Base-by-base conservation (phyloP, 2,113 vertebrate species). In the Bos javanicus region DNA sequence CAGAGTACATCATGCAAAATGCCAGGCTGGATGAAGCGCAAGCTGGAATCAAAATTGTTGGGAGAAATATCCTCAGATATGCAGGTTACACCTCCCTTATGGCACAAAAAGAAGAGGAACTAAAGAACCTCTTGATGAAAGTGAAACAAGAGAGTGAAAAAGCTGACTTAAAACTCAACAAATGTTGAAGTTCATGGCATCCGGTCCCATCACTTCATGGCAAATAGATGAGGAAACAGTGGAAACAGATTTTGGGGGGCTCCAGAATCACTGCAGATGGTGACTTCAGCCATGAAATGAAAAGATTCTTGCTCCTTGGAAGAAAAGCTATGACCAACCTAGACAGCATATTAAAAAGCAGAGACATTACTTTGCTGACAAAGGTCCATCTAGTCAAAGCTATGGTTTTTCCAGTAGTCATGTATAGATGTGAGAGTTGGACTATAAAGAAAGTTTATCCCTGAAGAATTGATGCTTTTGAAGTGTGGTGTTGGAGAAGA, bases 1-100 rank as follows among this genome's bases (percentile, higher is more conserved):
- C n/a, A 71, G n/a, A 36, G 64, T 36, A 71, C n/a, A 71, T 36
- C 64, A 36, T 36, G 2, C 0, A 0, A 36, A 36, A 71, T 36
- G n/a, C 64, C 16, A 19, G n/a, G n/a, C 64, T 71, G 17, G 64
- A 71, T 11, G 64, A 71, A 71, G n/a, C 1, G 1, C 64, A 71
- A 71, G n/a, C 64, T 71, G n/a, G 19, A 71, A 71, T 71, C 64
- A 71, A 71, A 17, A 36, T 21, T 36, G 64, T 6, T 3, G 4
- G n/a, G n/a, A 71, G 17, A 71, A 71, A 71, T 36, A 71, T 36
- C 64, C 64, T 71, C 64, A 71, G n/a, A 36, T 36, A 36, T 71
- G 64, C 64, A 71, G 17, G 4, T 71, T 1, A 21, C 9, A 71
- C 2, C n/a, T 6, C n/a, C 9, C 17, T 71, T 71, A 36, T 36